Conservation (phyloP, 2,888 invertebrate genomes). For the Carcina quercana region DNA sequence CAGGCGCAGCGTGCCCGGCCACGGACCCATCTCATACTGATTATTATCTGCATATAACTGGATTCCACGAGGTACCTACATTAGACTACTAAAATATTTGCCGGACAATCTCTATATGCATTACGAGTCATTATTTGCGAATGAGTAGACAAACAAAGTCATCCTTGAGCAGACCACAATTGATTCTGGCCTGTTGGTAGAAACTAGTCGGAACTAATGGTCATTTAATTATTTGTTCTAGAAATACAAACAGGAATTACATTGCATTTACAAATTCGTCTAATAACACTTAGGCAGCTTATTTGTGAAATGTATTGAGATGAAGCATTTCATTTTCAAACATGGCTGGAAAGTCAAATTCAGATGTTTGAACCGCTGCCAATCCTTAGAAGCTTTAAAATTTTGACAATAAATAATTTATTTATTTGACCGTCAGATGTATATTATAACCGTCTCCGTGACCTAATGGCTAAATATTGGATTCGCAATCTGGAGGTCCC, state of each 20-base stretch:
- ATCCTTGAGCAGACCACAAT: slow-evolving; percentile 33
- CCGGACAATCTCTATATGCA: slow-evolving; percentile 38
- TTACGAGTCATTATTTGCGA: slow-evolving; percentile 43
- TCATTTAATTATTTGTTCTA: slow-evolving; percentile 25
- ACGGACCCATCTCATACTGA: slow-evolving; percentile 32
- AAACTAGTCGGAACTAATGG: too few species aligned
- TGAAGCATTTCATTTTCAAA: too few species aligned
- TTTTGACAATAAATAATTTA: too few species aligned
- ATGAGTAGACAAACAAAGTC: slow-evolving; percentile 37
- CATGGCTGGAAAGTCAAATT: too few species aligned
- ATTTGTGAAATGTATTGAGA: too few species aligned
- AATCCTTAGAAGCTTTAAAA: too few species aligned
- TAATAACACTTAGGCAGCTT: slow-evolving; percentile 40
- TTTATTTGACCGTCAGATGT: too few species aligned
- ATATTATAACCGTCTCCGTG: too few species aligned
- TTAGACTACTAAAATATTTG: slow-evolving; percentile 54
- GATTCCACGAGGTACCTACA: slow-evolving; percentile 47
- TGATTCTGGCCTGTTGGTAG: too few species aligned
- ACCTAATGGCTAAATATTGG: too few species aligned
- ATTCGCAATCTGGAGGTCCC: too few species aligned
- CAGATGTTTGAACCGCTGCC: too few species aligned
- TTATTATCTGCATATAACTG: slow-evolving; percentile 62
- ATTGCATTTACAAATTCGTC: slow-evolving; percentile 7
- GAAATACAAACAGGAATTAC: not conserved
- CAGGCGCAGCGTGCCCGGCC: slow-evolving; percentile 21